Evolutionary conservation across 2,797 vertebrate species (phyloP), one percentile per base, ranked within the genome.

Genomic region (Uromys caudimaculatus): DNA sequence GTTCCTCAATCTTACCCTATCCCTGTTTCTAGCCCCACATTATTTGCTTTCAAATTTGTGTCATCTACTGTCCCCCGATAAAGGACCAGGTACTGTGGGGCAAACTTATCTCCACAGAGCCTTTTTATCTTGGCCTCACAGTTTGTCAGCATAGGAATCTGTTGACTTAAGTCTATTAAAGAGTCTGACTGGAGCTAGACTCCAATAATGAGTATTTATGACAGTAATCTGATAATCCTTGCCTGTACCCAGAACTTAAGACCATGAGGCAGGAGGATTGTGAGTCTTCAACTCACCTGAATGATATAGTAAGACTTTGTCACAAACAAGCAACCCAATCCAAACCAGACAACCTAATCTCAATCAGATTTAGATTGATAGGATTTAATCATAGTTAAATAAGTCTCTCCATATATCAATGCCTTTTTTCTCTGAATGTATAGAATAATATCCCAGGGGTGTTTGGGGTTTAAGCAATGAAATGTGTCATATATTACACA

Each of bases 321-420:
- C 35, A 86, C 47, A 86, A 71, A 52, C 23, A 84, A 64, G 0
- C 35, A 67, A n/a, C 14, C 8, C 19, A 67, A 67, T 44, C 44
- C 44, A 44, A 44, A 44, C 44, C 44, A 44, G 44, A 44, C 44
- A 44, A 44, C 44, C 44, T 44, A 44, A 44, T 44, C 44, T 35
- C 12, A 17, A 27, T 13, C 19, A 27, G 23, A 54, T 17, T 13
- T 21, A 86, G 64, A 69, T 17, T 27, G 23, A 56, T 77, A 44
- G 23, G 13, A 93, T 93, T 90, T 76, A 64, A 78, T 94, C 54
- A 64, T 69, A 29, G 19, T 79, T 94, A 92, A 75, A 44, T 47
- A 52, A 93, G 73, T 47, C 19, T 1, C 19, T 29, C 17, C 35
- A 52, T 84, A 60, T 91, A 47, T 50, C 24, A 14, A 95, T 29